Conservation (phyloP, 2,797 vertebrate species). For the Acanthiza pusilla region DNA sequence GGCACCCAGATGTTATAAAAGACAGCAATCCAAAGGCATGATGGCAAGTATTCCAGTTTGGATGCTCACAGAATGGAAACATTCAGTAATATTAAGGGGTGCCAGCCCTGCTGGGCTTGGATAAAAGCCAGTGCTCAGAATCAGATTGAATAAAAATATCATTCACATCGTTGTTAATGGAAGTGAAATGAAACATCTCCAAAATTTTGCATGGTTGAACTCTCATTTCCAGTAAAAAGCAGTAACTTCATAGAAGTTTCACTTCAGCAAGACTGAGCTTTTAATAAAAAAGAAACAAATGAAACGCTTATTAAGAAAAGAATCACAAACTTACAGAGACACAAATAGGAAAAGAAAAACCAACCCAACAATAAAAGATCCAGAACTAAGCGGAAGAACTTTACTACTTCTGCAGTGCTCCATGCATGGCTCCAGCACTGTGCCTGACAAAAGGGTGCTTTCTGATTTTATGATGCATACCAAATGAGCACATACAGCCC, state of each 20-base stretch:
- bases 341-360: neutral
- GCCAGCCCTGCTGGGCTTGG: neutral
- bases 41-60: neutral
- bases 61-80: neutral
- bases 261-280: neutral
- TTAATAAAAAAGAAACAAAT: neutral
- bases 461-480: conserved; percentile 79
- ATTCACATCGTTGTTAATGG: neutral
- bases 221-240: neutral
- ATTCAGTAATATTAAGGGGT: neutral
- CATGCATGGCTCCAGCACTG: conserved; percentile 47
- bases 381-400: conserved; percentile 31
- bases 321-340: neutral
- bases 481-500: conserved; percentile 78
- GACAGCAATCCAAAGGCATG: neutral
- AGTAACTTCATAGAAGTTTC: neutral
- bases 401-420: conserved; percentile 40
- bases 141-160: neutral
- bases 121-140: neutral
- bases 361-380: neutral
- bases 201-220: neutral
- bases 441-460: conserved; percentile 75
- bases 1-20: neutral
- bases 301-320: neutral
- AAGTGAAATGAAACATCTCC: neutral